Evolutionary conservation across 2,113 vertebrate species (phyloP).

Genomic region (cattle (Bos taurus)): ARS-UCD2.0 NC_037335.1:30259501-30260000

Average conservation of each 20-base stretch:
- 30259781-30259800: neutral
- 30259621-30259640: neutral
- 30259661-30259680: neutral
- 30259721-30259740: neutral
- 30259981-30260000: slow-evolving; percentile 12
- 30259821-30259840: neutral
- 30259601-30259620: neutral
- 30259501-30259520: neutral
- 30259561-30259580: neutral
- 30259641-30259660: neutral
- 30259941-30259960: neutral
- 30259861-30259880: neutral
- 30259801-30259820: neutral
- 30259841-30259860: neutral
- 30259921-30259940: neutral
- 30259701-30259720: neutral
- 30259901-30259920: neutral
- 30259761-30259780: neutral
- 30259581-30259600: neutral
- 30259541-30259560: neutral
- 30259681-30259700: neutral
- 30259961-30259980: neutral
- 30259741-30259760: neutral
- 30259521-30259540: neutral
- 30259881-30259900: neutral